Evolutionary conservation across 2,797 vertebrate species (phyloP).

Genomic region (Sebastiscus albofasciatus): DNA sequence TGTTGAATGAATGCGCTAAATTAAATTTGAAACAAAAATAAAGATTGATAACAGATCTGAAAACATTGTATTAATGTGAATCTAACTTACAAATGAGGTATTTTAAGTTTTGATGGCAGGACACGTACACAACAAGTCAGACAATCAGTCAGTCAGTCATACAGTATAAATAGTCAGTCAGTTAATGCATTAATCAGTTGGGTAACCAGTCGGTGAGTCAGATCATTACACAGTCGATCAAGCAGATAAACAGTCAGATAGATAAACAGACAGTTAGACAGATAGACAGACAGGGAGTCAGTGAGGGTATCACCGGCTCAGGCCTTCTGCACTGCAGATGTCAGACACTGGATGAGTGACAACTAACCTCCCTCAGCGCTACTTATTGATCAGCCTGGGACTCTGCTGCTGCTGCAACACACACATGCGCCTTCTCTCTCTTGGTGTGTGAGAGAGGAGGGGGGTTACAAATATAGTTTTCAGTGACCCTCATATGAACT

Average conservation of each 20-base stretch:
- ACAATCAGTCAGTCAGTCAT: neutral
- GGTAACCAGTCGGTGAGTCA: neutral
- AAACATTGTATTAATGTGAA: too few species aligned
- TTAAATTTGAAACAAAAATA: neutral
- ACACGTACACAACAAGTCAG: too few species aligned
- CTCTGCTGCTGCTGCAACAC: conserved; percentile 11
- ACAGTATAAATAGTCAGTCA: too few species aligned
- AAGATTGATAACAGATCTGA: too few species aligned
- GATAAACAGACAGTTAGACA: neutral
- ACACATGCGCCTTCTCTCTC: neutral
- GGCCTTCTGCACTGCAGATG: conserved; percentile 56
- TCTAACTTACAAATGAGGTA: neutral
- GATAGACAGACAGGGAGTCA: neutral
- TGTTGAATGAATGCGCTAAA: neutral
- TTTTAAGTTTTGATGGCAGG: neutral
- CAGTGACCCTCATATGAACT: conserved; percentile 30
- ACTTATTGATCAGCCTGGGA: conserved; percentile 72
- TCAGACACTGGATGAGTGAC: conserved; percentile 69
- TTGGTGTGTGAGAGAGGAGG: neutral
- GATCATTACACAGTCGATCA: neutral
- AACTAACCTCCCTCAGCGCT: conserved; percentile 62
- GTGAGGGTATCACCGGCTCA: conserved; percentile 29
- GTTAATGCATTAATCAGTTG: neutral
- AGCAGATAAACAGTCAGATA: neutral
- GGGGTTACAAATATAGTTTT: conserved; percentile 12